Conservation (phyloP, 2,113 vertebrate genomes). For the Scophthalmus maximus region DNA sequence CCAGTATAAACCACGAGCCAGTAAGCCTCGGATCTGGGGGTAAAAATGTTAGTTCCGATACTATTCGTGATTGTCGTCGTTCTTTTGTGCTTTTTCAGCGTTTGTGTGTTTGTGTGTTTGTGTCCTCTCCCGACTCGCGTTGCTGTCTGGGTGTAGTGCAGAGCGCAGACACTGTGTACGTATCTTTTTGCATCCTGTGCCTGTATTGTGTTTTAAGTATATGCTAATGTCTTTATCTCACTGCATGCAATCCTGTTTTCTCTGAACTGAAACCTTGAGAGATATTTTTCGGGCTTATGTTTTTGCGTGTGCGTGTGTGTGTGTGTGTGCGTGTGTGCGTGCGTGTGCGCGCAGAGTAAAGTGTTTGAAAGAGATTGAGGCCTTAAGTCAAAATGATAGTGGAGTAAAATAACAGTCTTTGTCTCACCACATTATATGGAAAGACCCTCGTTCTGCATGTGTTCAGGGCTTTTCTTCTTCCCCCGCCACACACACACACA, state of each 20-base stretch:
- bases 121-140: conserved; percentile 22
- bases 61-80: no score
- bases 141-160: conserved; percentile 27
- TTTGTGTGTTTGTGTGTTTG: conserved; percentile 25
- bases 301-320: not conserved
- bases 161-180: conserved; percentile 12
- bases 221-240: conserved; percentile 75
- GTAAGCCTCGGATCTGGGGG: no score
- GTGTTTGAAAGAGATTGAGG: conserved; percentile 45
- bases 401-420: conserved; percentile 66
- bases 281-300: conserved; percentile 48
- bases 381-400: conserved; percentile 63
- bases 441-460: conserved; percentile 60
- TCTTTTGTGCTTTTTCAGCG: no score
- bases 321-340: conserved; percentile 8
- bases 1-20: no score
- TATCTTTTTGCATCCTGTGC: conserved; percentile 38
- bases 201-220: conserved; percentile 63
- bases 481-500: conserved; percentile 2
- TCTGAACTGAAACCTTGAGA: conserved; percentile 51
- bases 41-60: no score
- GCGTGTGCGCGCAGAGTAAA: conserved; percentile 7
- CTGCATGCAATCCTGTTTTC: conserved; percentile 65
- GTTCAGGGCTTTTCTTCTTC: conserved; percentile 36
- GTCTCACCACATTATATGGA: conserved; percentile 68